phyloP scores from a whole-genome alignment of 2,113 vertebrate species.

The Stegostoma tigrinum region DNA sequence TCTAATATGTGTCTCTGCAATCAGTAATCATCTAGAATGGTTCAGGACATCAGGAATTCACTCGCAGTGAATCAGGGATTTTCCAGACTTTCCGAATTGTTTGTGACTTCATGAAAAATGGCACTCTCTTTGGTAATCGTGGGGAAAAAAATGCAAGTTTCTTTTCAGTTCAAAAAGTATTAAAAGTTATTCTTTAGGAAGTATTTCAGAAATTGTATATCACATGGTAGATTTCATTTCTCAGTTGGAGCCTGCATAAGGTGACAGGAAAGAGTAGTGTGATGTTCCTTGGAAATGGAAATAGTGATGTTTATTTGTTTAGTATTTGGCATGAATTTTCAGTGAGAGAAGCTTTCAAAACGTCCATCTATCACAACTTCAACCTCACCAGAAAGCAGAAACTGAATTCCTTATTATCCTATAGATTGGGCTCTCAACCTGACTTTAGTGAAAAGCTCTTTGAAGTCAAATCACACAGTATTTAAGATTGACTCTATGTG shows the following conservation, averaged over 20 bases:
- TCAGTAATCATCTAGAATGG: background rate
- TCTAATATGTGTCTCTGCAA: background rate
- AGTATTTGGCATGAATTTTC: background rate
- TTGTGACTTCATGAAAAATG: background rate
- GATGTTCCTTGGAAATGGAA: background rate
- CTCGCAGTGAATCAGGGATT: background rate
- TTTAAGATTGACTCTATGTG: background rate
- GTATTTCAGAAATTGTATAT: background rate
- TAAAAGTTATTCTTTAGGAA: background rate
- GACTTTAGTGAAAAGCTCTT: background rate
- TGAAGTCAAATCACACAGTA: background rate
- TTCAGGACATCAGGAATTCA: background rate
- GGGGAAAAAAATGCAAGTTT: background rate
- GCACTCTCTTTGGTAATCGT: background rate
- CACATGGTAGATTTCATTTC: background rate
- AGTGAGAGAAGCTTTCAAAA: background rate
- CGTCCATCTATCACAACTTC: background rate
- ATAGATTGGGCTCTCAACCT: background rate
- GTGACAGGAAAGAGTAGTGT: background rate
- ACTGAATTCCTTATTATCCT: background rate
- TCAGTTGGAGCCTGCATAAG: background rate
- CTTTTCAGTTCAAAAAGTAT: background rate
- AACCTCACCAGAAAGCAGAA: background rate
- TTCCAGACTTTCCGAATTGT: background rate
- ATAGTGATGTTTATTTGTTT: background rate